These are phyloP conservation scores for Anomalospiza imberbis DNA, from an alignment of 2,797 vertebrate species.

Conservation along the genomic window DNA sequence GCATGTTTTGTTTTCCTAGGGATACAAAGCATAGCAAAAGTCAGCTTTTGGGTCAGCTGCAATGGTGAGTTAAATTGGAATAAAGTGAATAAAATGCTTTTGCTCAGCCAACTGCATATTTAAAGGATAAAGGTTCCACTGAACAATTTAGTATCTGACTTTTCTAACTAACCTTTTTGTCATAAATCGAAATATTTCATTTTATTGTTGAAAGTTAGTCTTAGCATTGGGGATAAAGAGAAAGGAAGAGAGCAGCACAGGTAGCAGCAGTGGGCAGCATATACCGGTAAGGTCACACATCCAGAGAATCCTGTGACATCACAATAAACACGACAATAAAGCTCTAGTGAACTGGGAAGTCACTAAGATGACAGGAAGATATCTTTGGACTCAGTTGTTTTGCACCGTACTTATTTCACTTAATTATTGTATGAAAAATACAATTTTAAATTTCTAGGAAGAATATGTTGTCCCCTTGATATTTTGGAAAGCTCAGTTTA, in stretches of 20 bases:
- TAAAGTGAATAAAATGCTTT: slow-evolving; percentile 54
- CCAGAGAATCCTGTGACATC: background rate
- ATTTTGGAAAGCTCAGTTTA: slow-evolving; percentile 17
- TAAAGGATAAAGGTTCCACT: slow-evolving; percentile 44
- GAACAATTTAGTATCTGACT: slow-evolving; percentile 27
- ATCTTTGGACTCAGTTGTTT: background rate
- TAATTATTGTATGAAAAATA: background rate
- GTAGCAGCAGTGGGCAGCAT: background rate
- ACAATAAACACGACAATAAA: background rate
- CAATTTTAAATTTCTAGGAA: background rate
- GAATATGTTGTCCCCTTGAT: background rate
- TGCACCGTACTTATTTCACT: background rate
- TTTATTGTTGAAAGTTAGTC: slow-evolving; percentile 33
- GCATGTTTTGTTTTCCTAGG: slow-evolving; percentile 53
- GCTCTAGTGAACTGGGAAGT: background rate
- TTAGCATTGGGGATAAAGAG: background rate
- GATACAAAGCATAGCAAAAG: slow-evolving; percentile 26
- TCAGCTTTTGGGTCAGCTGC: slow-evolving; percentile 28
- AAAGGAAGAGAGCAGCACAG: background rate
- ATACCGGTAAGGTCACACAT: background rate
- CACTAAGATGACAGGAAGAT: background rate
- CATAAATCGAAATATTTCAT: slow-evolving; percentile 52
- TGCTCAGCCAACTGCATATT: slow-evolving; percentile 40
- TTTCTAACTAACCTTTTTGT: slow-evolving; percentile 23
- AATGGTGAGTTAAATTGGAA: slow-evolving; percentile 35